Evolutionary conservation across 2,113 vertebrate genomes (phyloP).

Genomic region (Sclerurus mexicanus): DNA sequence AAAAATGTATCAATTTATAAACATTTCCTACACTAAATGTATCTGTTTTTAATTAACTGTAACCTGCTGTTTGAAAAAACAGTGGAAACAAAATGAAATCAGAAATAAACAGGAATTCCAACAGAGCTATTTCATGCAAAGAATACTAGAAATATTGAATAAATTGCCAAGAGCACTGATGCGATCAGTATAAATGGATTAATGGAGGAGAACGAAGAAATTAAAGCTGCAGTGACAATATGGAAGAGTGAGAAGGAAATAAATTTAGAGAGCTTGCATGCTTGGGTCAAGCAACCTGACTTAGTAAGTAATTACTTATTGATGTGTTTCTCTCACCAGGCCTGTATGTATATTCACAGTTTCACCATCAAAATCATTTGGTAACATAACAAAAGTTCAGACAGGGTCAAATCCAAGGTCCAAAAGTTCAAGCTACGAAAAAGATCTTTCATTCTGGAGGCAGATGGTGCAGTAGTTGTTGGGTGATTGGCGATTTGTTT

Average conservation of each 20-base stretch:
- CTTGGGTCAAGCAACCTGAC: slow-evolving; percentile 10
- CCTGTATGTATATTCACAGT: not conserved
- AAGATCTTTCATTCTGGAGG: not conserved
- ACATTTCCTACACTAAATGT: slow-evolving; percentile 26
- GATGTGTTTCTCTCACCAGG: not conserved
- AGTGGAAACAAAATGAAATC: slow-evolving; percentile 45
- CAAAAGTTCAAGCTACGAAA: not conserved
- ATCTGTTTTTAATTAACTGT: slow-evolving; percentile 59
- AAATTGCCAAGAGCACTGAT: slow-evolving; percentile 42
- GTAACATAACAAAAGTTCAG: not conserved
- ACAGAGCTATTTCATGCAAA: slow-evolving; percentile 58
- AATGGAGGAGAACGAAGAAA: slow-evolving; percentile 14
- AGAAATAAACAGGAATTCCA: slow-evolving; percentile 68
- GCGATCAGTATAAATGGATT: slow-evolving; percentile 30
- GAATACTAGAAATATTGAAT: slow-evolving; percentile 28
- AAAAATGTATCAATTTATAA: not conserved
- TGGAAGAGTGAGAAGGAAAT: not conserved
- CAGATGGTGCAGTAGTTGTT: not conserved
- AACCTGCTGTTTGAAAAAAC: slow-evolving; percentile 50
- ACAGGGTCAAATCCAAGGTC: slow-evolving; percentile 8
- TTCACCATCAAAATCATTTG: not conserved
- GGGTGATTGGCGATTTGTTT: slow-evolving; percentile 33
- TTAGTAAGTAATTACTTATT: slow-evolving; percentile 27
- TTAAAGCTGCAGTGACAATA: slow-evolving; percentile 32
- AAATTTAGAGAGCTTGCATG: not conserved